Conservation (phyloP, 2,797 vertebrate genomes). For the Etheostoma perlongum region DNA sequence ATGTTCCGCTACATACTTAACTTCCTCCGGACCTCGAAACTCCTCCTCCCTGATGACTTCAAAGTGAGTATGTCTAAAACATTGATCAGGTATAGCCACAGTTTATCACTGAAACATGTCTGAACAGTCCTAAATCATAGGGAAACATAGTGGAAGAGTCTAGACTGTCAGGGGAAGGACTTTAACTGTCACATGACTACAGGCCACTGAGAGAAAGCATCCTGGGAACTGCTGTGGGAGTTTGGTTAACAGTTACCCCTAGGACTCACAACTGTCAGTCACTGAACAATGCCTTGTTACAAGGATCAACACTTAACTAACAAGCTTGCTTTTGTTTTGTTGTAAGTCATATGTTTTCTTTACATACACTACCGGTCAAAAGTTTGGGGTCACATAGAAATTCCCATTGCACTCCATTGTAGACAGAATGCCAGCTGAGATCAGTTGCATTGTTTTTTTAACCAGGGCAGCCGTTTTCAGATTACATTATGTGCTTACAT, state of each 20-base stretch:
- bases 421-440: too few relatives aligned
- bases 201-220: background rate
- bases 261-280: background rate
- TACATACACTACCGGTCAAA: background rate
- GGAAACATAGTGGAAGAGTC: background rate
- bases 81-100: conserved; percentile 44
- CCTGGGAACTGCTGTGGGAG: background rate
- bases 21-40: conserved; percentile 96
- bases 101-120: conserved; percentile 6
- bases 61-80: conserved; percentile 88
- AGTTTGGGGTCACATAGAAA: too few relatives aligned
- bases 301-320: background rate
- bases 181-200: background rate
- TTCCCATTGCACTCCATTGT: too few relatives aligned
- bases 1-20: conserved; percentile 99
- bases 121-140: conserved; percentile 6
- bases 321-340: background rate
- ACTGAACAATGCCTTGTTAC: background rate
- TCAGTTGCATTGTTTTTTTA: too few relatives aligned
- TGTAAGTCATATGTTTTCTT: background rate
- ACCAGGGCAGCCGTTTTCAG: too few relatives aligned
- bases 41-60: conserved; percentile 97
- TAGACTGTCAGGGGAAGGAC: background rate
- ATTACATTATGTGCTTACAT: too few relatives aligned
- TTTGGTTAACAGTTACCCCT: background rate